phyloP scores from a whole-genome alignment of 2,888 invertebrate genomes.

The Folsomia candida region DNA sequence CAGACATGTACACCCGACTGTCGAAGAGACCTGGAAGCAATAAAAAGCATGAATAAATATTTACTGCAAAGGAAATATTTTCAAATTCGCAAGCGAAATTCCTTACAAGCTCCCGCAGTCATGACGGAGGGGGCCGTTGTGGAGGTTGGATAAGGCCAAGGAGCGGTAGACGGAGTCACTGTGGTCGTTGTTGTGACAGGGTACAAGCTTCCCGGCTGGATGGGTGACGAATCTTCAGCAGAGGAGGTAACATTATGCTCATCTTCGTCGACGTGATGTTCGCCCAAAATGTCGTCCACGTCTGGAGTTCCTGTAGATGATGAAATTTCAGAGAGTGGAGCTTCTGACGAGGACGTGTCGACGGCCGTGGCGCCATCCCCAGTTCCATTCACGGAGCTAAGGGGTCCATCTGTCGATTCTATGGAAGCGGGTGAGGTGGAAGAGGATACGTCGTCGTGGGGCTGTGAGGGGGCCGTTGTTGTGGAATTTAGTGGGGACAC shows the following conservation, averaged over 20 bases:
- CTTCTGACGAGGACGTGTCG: not conserved
- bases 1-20: constrained; percentile 88
- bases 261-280: constrained; percentile 37
- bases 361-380: not conserved
- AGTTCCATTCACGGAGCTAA: not conserved
- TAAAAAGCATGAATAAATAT: too few relatives aligned
- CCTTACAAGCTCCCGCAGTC: constrained; percentile 88
- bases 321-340: constrained; percentile 2
- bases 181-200: constrained; percentile 49
- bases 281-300: constrained; percentile 15
- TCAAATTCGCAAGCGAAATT: too few relatives aligned
- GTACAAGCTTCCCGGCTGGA: constrained; percentile 38
- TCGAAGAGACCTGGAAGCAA: too few relatives aligned
- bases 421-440: not conserved
- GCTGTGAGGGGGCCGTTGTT: not conserved
- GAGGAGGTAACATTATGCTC: constrained; percentile 33
- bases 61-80: too few relatives aligned
- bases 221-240: not conserved
- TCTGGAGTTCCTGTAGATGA: constrained; percentile 12
- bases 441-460: not conserved
- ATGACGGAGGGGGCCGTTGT: constrained; percentile 59
- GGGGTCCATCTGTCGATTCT: not conserved
- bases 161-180: constrained; percentile 44
- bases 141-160: constrained; percentile 46
- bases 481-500: not conserved